These are phyloP conservation scores for Emydocephalus ijimae DNA, from an alignment of 2,113 vertebrate genomes.

Conservation along the genomic window DNA sequence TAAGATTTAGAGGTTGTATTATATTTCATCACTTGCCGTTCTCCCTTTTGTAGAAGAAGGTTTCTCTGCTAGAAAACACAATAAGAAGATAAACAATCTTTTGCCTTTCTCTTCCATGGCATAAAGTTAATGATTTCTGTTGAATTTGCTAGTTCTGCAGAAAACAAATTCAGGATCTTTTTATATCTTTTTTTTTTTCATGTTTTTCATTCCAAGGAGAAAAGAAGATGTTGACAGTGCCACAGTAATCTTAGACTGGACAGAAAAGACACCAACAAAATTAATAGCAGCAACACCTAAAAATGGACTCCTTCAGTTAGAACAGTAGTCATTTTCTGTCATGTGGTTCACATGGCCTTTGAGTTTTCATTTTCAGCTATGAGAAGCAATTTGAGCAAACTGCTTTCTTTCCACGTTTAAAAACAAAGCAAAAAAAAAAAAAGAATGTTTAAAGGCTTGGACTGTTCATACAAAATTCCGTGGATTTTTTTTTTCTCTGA, in stretches of 20 bases:
- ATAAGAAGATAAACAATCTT: neutral
- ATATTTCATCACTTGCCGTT: neutral
- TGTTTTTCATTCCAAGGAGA: slow-evolving; percentile 6
- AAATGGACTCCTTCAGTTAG: slow-evolving; percentile 27
- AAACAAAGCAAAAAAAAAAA: slow-evolving; percentile 4
- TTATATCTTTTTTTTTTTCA: neutral
- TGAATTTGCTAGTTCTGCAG: slow-evolving; percentile 22
- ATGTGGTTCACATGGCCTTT: neutral
- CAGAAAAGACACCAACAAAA: neutral
- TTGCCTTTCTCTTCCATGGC: slow-evolving; percentile 18
- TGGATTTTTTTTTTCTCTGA: neutral
- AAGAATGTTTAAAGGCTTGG: slow-evolving; percentile 17
- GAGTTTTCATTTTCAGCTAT: slow-evolving; percentile 35
- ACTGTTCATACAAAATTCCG: slow-evolving; percentile 16
- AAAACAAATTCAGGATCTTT: slow-evolving; percentile 16
- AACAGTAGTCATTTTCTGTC: neutral
- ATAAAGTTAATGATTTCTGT: slow-evolving; percentile 8
- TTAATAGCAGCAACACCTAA: neutral
- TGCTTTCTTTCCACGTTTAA: slow-evolving; percentile 15
- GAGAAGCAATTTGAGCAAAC: slow-evolving; percentile 33
- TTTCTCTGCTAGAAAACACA: neutral
- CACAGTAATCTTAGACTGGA: neutral
- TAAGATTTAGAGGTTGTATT: neutral
- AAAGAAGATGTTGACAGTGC: neutral
- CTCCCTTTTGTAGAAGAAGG: neutral